A percentile compares a stretch with the other conserved stretches of the same genome.
Conservation (phyloP, 2,113 vertebrate species). For the Leptosomus discolor region DNA sequence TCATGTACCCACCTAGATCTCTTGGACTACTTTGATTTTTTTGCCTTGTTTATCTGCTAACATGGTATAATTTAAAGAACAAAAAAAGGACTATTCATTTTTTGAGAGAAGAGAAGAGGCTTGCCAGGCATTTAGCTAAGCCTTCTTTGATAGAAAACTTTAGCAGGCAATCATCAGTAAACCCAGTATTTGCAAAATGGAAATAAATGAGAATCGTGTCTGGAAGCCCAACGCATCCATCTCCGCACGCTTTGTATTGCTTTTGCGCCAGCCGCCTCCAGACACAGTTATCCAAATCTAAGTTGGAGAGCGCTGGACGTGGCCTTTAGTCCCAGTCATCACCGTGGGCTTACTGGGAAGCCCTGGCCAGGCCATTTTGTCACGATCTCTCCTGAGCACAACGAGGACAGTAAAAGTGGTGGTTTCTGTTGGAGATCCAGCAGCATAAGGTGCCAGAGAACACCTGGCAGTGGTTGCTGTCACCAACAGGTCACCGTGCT, state of each 20-base stretch:
- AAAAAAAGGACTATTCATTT: neutral
- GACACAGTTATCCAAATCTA: accelerated
- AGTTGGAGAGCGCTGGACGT: accelerated
- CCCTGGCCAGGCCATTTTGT: neutral
- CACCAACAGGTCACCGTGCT: neutral
- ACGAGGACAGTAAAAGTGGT: accelerated
- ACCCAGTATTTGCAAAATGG: conserved; percentile 4
- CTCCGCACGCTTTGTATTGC: neutral
- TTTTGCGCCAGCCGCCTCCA: neutral
- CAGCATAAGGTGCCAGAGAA: neutral
- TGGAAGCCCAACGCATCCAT: neutral
- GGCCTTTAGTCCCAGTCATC: neutral
- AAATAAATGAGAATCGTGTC: conserved; percentile 13
- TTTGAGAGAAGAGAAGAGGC: neutral
- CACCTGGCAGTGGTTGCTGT: neutral
- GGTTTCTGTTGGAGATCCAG: neutral
- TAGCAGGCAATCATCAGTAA: neutral
- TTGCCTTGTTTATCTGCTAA: neutral
- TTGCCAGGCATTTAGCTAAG: neutral
- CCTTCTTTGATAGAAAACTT: neutral
- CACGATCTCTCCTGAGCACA: neutral
- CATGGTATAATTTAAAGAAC: neutral
- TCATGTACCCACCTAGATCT: neutral
- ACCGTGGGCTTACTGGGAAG: neutral
- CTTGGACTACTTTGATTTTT: neutral